These are phyloP conservation scores for Leptopilina clavipes DNA, from an alignment of 1,140 invertebrate genomes.

Conservation along the genomic window DNA sequence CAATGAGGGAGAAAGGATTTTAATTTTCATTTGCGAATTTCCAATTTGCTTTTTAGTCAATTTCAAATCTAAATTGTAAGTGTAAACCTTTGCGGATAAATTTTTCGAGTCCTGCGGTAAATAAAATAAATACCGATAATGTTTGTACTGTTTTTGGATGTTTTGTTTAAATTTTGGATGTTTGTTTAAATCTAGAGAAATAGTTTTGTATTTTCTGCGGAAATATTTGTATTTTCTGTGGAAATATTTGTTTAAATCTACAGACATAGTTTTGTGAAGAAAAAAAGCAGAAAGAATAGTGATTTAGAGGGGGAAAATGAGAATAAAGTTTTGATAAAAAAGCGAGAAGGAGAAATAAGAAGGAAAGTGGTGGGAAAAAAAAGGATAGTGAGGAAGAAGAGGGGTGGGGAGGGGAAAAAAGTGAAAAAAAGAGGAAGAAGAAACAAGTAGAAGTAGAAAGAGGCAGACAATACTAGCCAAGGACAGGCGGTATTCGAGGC, in stretches of 20 bases:
- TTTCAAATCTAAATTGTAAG: too few species aligned
- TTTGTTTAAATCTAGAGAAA: too few species aligned
- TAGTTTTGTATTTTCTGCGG: too few species aligned
- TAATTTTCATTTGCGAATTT: neutral
- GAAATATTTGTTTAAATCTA: too few species aligned
- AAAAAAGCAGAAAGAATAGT: too few species aligned
- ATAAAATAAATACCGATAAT: too few species aligned
- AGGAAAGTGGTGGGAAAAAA: neutral
- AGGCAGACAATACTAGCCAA: conserved; percentile 59
- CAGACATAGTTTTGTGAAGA: too few species aligned
- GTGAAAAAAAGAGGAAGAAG: neutral
- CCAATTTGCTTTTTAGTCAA: neutral
- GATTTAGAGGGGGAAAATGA: conserved; percentile 46
- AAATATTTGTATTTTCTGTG: too few species aligned
- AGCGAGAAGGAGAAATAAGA: neutral
- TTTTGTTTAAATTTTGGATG: too few species aligned
- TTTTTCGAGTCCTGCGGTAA: too few species aligned
- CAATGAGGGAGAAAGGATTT: neutral
- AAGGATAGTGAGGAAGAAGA: neutral
- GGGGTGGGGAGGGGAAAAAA: neutral
- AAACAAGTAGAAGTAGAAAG: conserved; percentile 45
- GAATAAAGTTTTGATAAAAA: conserved; percentile 17
- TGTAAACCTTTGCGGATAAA: too few species aligned
- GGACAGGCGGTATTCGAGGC: conserved; percentile 64
- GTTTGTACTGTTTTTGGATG: too few species aligned